Evolutionary conservation across 2,797 vertebrate genomes (phyloP).

Genomic region (Poeciliopsis infans): DNA sequence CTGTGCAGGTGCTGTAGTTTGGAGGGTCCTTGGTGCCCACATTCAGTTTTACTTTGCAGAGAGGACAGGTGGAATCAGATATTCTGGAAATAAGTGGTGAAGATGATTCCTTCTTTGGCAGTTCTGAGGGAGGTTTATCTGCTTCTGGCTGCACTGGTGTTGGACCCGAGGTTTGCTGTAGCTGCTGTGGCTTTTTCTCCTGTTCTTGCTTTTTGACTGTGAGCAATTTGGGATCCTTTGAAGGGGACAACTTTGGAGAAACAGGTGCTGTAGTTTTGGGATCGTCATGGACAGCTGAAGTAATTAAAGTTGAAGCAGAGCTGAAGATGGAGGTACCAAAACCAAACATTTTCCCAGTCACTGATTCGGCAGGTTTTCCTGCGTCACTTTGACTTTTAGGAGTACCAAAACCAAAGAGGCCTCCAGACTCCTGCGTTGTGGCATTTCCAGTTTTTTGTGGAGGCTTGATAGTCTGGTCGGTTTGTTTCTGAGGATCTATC

Average conservation of each 20-base stretch:
- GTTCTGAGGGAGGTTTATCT: slow-evolving; percentile 50
- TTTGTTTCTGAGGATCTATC: slow-evolving; percentile 68
- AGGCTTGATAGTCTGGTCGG: slow-evolving; percentile 46
- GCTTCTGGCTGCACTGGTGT: slow-evolving; percentile 47
- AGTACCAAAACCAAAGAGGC: slow-evolving; percentile 65
- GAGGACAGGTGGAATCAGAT: slow-evolving; percentile 81
- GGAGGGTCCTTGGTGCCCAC: slow-evolving; percentile 85
- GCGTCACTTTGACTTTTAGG: slow-evolving; percentile 77
- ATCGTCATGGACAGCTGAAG: slow-evolving; percentile 82
- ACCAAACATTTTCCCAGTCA: slow-evolving; percentile 92
- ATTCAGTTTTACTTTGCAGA: slow-evolving; percentile 92
- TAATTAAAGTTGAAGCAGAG: slow-evolving; percentile 92
- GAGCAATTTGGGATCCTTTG: slow-evolving; percentile 63
- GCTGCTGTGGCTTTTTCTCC: slow-evolving; percentile 58
- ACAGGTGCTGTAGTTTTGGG: slow-evolving; percentile 72
- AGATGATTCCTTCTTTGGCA: slow-evolving; percentile 45
- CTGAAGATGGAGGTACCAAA: slow-evolving; percentile 94
- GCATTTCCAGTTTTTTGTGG: slow-evolving; percentile 65
- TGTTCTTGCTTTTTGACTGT: slow-evolving; percentile 51
- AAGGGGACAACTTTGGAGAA: slow-evolving; percentile 69
- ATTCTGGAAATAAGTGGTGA: slow-evolving; percentile 59
- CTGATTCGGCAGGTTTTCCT: slow-evolving; percentile 85
- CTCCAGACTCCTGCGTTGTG: slow-evolving; percentile 55
- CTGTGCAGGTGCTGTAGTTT: slow-evolving; percentile 92
- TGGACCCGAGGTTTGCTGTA: slow-evolving; percentile 43